Percentiles rank a stretch among this genome's conserved stretches.
Evolutionary conservation across 2,797 vertebrate species (phyloP).

Genomic region (Siniperca undulata): DNA sequence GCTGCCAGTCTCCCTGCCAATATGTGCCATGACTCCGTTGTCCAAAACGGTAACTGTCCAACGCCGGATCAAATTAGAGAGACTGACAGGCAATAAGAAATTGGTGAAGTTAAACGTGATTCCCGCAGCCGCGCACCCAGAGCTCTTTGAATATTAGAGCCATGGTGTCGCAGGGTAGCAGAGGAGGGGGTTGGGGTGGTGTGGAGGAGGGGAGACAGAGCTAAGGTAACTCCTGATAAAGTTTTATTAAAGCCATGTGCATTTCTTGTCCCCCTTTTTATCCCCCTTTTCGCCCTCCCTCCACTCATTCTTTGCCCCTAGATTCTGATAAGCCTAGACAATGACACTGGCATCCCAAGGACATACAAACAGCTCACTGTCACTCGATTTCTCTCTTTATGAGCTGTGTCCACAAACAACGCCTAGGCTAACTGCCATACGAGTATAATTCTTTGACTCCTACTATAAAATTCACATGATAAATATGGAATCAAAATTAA

Average conservation of each 20-base stretch:
- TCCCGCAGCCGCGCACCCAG: conserved; percentile 71
- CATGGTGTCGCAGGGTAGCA: conserved; percentile 58
- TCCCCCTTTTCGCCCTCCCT: conserved; percentile 26
- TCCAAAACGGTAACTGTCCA: conserved; percentile 88
- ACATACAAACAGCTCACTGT: conserved; percentile 78
- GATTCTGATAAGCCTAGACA: conserved; percentile 84
- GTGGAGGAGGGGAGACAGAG: conserved; percentile 39
- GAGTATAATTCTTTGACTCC: conserved; percentile 4
- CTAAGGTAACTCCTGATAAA: conserved; percentile 81
- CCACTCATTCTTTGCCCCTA: conserved; percentile 64
- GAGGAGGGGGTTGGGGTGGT: conserved; percentile 27
- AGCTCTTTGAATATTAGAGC: conserved; percentile 84
- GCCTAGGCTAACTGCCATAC: conserved; percentile 12
- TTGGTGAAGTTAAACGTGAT: conserved; percentile 86
- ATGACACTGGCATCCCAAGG: conserved; percentile 82
- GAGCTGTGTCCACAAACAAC: conserved; percentile 53
- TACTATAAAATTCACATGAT: neutral
- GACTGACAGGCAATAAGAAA: conserved; percentile 91
- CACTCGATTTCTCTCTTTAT: conserved; percentile 66
- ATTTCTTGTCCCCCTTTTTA: conserved; percentile 50
- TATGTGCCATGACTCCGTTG: conserved; percentile 85
- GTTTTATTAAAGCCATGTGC: conserved; percentile 83
- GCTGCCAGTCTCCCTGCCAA: conserved; percentile 88
- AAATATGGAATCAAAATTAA: conserved; percentile 23
- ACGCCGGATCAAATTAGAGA: conserved; percentile 88